Conservation (phyloP, 2,888 invertebrate genomes). For the Sphaeridia pumilis region DNA sequence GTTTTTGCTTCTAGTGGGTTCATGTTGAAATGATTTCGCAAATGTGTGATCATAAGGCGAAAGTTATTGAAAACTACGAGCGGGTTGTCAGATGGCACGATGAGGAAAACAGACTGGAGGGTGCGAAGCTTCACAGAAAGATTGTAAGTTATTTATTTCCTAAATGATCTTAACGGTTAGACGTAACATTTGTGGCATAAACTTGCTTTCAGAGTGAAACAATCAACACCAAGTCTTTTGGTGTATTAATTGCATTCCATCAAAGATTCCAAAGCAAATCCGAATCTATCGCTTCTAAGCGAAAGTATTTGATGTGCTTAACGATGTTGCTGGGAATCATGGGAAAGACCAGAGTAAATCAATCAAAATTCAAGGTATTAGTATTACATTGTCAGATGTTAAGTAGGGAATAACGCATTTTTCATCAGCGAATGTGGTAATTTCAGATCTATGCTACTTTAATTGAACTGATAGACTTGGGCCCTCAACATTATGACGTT, state of each 20-base stretch:
- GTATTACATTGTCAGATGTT: no score
- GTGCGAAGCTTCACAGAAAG: no score
- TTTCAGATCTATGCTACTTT: slow-evolving; percentile 28
- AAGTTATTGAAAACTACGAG: background rate
- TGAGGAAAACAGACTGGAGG: background rate
- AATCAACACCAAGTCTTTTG: slow-evolving; percentile 1
- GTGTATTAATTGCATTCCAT: slow-evolving; percentile 7
- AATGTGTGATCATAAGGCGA: background rate
- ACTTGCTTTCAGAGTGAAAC: slow-evolving; percentile 4
- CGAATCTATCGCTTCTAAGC: slow-evolving; percentile 2
- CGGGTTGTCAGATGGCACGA: slow-evolving; percentile 1
- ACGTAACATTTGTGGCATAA: no score
- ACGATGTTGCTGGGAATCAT: slow-evolving; percentile 7
- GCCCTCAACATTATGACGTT: slow-evolving; percentile 16
- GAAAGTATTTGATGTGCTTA: slow-evolving; percentile 8
- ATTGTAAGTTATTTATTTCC: no score
- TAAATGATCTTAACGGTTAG: no score
- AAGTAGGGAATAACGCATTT: no score
- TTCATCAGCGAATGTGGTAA: no score
- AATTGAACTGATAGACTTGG: slow-evolving; percentile 18
- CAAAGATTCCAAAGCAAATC: slow-evolving; percentile 1
- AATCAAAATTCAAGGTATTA: slow-evolving; percentile 11
- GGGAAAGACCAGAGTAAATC: slow-evolving; percentile 4
- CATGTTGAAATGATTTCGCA: slow-evolving; percentile 3
- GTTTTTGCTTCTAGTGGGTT: slow-evolving; percentile 5